Conservation (phyloP, 2,797 vertebrate genomes). For the Australoheros facetus region DNA sequence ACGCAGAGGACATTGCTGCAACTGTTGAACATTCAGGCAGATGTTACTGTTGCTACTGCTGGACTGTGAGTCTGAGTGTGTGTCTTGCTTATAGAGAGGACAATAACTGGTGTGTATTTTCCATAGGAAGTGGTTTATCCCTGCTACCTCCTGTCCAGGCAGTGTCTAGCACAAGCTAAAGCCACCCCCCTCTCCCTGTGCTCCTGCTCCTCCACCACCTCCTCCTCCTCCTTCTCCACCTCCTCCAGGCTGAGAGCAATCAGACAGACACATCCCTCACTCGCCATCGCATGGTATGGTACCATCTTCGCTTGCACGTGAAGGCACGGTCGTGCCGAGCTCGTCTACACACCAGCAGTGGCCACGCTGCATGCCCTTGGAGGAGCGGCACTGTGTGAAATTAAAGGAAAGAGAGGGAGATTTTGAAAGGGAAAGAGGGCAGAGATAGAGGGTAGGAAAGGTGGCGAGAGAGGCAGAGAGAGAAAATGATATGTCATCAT, state of each 20-base stretch:
- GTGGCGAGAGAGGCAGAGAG: constrained; percentile 49
- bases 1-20: constrained; percentile 69
- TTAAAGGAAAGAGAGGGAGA: constrained; percentile 44
- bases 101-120: constrained; percentile 66
- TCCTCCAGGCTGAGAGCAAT: constrained; percentile 73
- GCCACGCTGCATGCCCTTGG: constrained; percentile 89
- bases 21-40: constrained; percentile 75
- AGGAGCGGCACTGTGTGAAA: constrained; percentile 86
- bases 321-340: constrained; percentile 79
- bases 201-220: constrained; percentile 54
- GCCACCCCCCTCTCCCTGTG: constrained; percentile 75
- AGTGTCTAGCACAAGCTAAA: constrained; percentile 76
- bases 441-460: constrained; percentile 36
- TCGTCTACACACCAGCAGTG: constrained; percentile 93
- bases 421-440: constrained; percentile 42
- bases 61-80: constrained; percentile 53
- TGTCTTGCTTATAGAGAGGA: constrained; percentile 62
- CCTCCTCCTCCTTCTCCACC: constrained; percentile 53
- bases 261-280: constrained; percentile 70
- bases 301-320: constrained; percentile 73
- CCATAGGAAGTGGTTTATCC: constrained; percentile 79
- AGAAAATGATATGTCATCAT: constrained; percentile 68
- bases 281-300: constrained; percentile 82
- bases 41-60: constrained; percentile 61
- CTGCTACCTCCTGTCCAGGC: constrained; percentile 79